A percentile compares a stretch with the other conserved stretches of the same genome.
Conservation (phyloP, 2,797 vertebrate genomes). For the Pelochelys cantorii region DNA sequence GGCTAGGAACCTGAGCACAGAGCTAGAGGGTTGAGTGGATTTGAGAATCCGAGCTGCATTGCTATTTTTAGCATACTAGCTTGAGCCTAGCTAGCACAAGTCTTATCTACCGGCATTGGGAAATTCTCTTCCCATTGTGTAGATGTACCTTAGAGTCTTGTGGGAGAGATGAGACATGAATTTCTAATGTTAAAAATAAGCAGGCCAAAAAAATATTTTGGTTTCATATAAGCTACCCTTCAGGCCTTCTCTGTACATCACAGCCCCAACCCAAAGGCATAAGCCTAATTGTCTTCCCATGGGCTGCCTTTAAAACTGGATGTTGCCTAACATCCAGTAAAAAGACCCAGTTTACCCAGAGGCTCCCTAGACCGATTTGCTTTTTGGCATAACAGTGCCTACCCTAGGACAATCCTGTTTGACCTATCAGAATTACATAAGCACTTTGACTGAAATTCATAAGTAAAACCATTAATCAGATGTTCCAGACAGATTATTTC, state of each 20-base stretch:
- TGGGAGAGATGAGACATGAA: neutral
- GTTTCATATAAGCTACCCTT: neutral
- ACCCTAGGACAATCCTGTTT: neutral
- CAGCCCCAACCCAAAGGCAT: neutral
- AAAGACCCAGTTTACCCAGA: neutral
- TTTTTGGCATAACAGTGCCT: neutral
- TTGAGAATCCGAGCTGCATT: neutral
- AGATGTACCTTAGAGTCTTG: neutral
- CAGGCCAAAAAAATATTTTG: neutral
- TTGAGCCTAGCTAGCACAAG: neutral
- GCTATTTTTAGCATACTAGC: neutral
- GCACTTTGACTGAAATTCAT: neutral
- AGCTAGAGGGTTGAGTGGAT: neutral
- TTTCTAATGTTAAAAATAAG: neutral
- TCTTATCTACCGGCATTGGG: neutral
- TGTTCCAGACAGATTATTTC: slow-evolving; percentile 10
- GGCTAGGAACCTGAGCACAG: neutral
- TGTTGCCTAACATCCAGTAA: neutral
- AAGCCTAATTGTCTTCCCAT: neutral
- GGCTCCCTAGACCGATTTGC: neutral
- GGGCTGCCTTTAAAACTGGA: neutral
- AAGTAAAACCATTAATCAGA: slow-evolving; percentile 29
- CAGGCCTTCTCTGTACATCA: too few relatives aligned
- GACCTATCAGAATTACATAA: neutral
- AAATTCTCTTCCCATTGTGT: neutral